phyloP scores from a whole-genome alignment of 2,888 invertebrate genomes.

The Athripsodes cinereus region DNA sequence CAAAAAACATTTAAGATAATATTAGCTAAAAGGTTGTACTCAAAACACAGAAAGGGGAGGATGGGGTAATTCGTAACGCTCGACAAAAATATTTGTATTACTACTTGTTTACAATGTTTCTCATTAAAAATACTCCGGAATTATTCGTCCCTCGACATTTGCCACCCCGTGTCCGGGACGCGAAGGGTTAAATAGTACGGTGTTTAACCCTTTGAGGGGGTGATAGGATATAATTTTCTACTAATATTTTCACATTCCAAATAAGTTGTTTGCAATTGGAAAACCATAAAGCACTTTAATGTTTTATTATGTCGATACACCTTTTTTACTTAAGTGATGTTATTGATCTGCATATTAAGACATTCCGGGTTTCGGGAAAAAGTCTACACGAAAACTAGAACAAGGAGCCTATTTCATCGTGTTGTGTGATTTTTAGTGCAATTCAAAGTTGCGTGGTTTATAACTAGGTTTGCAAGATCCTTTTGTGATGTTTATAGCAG shows the following conservation, averaged over 20 bases:
- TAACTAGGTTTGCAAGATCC: too few relatives aligned
- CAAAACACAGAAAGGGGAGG: not conserved
- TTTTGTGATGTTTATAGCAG: too few relatives aligned
- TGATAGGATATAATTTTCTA: constrained; percentile 9
- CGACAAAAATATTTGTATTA: constrained; percentile 27
- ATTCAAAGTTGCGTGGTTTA: too few relatives aligned
- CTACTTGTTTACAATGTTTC: constrained; percentile 28
- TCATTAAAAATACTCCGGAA: constrained; percentile 27
- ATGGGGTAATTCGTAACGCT: constrained; percentile 12
- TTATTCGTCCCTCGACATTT: constrained; percentile 27
- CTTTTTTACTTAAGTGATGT: not conserved
- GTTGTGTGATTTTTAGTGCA: too few relatives aligned
- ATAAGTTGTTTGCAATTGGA: constrained; percentile 15
- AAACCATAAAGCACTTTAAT: constrained; percentile 8
- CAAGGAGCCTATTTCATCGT: too few relatives aligned
- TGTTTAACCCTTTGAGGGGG: constrained; percentile 22
- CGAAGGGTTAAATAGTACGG: constrained; percentile 23
- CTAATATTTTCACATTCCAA: constrained; percentile 19
- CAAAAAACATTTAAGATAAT: too few relatives aligned
- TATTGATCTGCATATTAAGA: too few relatives aligned
- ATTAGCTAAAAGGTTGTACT: too few relatives aligned
- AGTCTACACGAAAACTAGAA: too few relatives aligned
- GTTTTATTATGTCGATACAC: not conserved
- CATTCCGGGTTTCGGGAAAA: too few relatives aligned
- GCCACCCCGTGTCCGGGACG: constrained; percentile 7